Base-by-base conservation (phyloP, 2,113 vertebrate genomes). In the Hymenochirus boettgeri region DNA sequence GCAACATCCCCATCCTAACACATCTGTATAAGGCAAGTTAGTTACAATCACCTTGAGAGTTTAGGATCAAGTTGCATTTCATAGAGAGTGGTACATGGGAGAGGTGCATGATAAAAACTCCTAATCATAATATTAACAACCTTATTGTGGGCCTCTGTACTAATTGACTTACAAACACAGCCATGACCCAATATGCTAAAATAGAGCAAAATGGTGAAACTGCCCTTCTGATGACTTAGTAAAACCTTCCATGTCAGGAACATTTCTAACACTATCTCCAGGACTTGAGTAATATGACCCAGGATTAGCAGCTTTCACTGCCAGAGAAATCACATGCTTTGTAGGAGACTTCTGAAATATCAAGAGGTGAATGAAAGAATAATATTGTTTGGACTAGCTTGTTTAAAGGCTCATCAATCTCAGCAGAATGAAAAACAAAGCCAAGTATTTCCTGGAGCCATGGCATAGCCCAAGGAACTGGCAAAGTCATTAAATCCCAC, bases 261-360 rank as follows among this genome's bases (percentile, higher is more conserved):
- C 37, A 35, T 33, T 57, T 57, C 54, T 35, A 31, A 21, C 54
- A 57, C 54, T 31, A 37, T 57, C 54, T 37, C 26, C 54, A 35
- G 54, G 54, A 57, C 29, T 18, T 17, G 29, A 57, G 54, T 57
- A 57, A 57, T 57, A 57, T 35, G 54, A 57, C 54, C 54, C 54
- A 21, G 31, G 54, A 57, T 57, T 33, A 57, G 19, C 67, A 25
- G 58, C 51, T 54, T 61, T 58, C 54, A 72, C 21, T 70, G 67
- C 54, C 66, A 69, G 65, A 53, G 73, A 21, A 5, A 70, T 57
- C 70, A 35, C 1, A 0, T 1, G 23, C 47, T n/a, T 7, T 19
- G 31, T 57, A 15, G 15, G 37, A n/a, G 21, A 21, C 0, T 0
- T 33, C 65, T 33, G 19, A 25, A 39, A 42, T 50, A 62, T 37